These are phyloP conservation scores for Diachasmimorpha longicaudata DNA, from an alignment of 1,140 invertebrate species.

Conservation along the genomic window DNA sequence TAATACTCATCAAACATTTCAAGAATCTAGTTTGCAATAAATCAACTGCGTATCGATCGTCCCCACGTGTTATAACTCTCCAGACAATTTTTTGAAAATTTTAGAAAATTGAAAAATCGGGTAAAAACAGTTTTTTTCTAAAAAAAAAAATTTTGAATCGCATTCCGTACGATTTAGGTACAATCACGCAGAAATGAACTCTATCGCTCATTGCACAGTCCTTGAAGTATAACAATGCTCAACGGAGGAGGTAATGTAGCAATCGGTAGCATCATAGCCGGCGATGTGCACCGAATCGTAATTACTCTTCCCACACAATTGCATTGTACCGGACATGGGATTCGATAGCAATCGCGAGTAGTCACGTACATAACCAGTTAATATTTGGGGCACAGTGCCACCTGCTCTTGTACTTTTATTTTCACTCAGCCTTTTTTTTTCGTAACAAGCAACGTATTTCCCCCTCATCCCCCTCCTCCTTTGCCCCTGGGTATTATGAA, in stretches of 20 bases:
- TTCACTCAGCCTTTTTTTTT: neutral
- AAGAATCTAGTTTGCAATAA: too few species aligned
- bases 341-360: neutral
- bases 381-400: constrained; percentile 13
- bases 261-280: constrained; percentile 16
- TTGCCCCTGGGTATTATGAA: neutral
- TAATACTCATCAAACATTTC: too few species aligned
- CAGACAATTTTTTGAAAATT: too few species aligned
- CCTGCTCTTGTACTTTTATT: neutral
- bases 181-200: neutral
- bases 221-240: constrained; percentile 21
- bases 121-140: neutral
- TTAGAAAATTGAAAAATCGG: too few species aligned
- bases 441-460: neutral
- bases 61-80: too few species aligned
- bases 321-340: neutral
- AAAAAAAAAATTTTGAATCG: neutral
- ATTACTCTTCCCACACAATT: constrained; percentile 18
- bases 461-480: too few species aligned
- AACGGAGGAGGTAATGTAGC: constrained; percentile 14
- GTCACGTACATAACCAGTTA: constrained; percentile 11
- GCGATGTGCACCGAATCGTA: constrained; percentile 14
- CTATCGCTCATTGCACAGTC: constrained; percentile 6
- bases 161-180: constrained; percentile 4
- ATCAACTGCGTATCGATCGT: too few species aligned